Evolutionary conservation across 2,797 vertebrate species (phyloP).

Genomic region (Chelon labrosus): DNA sequence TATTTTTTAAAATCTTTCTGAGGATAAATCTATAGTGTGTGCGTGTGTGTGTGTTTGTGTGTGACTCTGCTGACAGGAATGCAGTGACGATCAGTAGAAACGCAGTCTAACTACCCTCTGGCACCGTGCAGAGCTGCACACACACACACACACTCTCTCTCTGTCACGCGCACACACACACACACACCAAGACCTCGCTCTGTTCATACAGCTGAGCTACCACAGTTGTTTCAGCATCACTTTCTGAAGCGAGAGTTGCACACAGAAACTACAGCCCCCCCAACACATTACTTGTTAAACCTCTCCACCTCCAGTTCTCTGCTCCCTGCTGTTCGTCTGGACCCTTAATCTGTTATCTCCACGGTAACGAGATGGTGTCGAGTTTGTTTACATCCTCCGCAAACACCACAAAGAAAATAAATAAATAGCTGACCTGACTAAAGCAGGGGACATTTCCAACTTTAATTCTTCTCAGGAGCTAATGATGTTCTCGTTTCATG

Average conservation of each 20-base stretch:
- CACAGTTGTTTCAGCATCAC: neutral
- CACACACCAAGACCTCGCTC: neutral
- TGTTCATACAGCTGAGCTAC: constrained; percentile 1
- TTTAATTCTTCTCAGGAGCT: neutral
- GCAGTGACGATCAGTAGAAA: constrained; percentile 49
- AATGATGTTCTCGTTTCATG: constrained; percentile 12
- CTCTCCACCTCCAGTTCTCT: constrained; percentile 4
- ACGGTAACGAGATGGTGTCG: constrained; percentile 20
- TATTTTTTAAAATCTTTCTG: neutral
- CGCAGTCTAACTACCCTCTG: constrained; percentile 34
- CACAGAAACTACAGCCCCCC: neutral
- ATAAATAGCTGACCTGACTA: neutral
- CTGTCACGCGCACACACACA: constrained; percentile 12
- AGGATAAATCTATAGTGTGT: constrained; percentile 16
- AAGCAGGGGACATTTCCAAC: constrained; percentile 3
- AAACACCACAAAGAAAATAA: constrained; percentile 3
- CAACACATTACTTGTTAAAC: constrained; percentile 7
- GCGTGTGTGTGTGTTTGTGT: constrained; percentile 17
- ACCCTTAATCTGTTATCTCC: constrained; percentile 33
- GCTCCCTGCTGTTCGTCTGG: constrained; percentile 22
- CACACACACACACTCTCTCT: constrained; percentile 11
- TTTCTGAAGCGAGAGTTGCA: neutral
- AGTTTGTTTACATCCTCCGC: constrained; percentile 38
- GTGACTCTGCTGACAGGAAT: constrained; percentile 54
- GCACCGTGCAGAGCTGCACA: constrained; percentile 30